Percentiles rank a stretch among this genome's conserved stretches.
phyloP scores from a whole-genome alignment of 2,797 vertebrate species.

The Vultur gryphus region DNA sequence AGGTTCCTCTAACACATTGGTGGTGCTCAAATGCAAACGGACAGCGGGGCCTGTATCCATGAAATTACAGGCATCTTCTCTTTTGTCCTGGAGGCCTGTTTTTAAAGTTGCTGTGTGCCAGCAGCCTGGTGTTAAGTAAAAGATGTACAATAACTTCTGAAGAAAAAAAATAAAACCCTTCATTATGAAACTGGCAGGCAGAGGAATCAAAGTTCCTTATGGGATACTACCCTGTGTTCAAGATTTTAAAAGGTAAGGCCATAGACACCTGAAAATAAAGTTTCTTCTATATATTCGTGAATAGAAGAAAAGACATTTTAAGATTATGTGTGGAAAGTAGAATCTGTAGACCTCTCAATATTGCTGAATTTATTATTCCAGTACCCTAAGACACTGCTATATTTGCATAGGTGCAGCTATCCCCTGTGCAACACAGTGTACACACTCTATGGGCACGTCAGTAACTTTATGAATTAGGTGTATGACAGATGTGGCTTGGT shows the following conservation, averaged over 20 bases:
- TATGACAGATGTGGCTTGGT: not conserved
- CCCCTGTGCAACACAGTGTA: not conserved
- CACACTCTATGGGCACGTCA: accelerated
- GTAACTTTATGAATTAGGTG: not conserved
- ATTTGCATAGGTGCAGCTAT: not conserved
- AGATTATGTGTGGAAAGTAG: not conserved
- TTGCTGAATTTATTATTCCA: not conserved
- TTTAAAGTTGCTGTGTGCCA: not conserved
- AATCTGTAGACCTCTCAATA: not conserved
- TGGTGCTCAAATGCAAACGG: not conserved
- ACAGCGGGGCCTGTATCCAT: not conserved
- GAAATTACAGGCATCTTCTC: not conserved
- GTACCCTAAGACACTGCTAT: not conserved
- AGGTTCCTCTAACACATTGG: not conserved
- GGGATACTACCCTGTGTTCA: not conserved
- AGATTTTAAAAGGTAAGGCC: not conserved
- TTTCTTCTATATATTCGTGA: not conserved
- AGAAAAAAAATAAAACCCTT: not conserved
- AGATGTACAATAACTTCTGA: not conserved
- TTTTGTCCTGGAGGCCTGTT: not conserved
- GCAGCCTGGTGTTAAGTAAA: not conserved
- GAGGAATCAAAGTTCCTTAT: not conserved
- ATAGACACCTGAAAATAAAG: not conserved
- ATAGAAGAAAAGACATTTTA: not conserved
- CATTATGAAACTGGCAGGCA: not conserved